phyloP scores from a whole-genome alignment of 2,113 vertebrate genomes.

The Esox niger region DNA sequence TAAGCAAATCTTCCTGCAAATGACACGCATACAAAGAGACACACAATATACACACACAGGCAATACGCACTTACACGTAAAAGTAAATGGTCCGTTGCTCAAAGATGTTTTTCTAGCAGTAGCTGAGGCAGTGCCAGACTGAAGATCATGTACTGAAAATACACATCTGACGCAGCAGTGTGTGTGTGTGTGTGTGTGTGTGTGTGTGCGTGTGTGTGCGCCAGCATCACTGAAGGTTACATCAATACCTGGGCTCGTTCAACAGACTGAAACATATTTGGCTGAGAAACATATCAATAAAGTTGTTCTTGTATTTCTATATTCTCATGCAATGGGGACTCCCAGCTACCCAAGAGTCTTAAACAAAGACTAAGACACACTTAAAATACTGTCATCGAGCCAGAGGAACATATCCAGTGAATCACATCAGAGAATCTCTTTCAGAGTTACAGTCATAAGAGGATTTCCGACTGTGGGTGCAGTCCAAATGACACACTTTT shows the following conservation, averaged over 20 bases:
- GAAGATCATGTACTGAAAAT: too few relatives aligned
- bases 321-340: conserved; percentile 46
- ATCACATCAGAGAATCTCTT: conserved; percentile 43
- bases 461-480: too few relatives aligned
- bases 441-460: too few relatives aligned
- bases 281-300: conserved; percentile 25
- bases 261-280: conserved; percentile 41
- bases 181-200: conserved; percentile 4
- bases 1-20: conserved; percentile 16
- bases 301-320: conserved; percentile 31
- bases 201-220: not conserved
- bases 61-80: too few relatives aligned
- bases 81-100: too few relatives aligned
- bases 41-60: too few relatives aligned
- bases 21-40: too few relatives aligned
- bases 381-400: conserved; percentile 34
- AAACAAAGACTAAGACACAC: conserved; percentile 38
- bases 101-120: too few relatives aligned
- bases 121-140: too few relatives aligned
- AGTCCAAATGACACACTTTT: too few relatives aligned
- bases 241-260: conserved; percentile 22
- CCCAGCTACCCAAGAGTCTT: conserved; percentile 42
- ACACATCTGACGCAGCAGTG: too few relatives aligned
- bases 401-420: conserved; percentile 47
- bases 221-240: not conserved